Evolutionary conservation across 1,140 invertebrate species (phyloP).

Genomic region (Yoshiicerus persimilis): DNA sequence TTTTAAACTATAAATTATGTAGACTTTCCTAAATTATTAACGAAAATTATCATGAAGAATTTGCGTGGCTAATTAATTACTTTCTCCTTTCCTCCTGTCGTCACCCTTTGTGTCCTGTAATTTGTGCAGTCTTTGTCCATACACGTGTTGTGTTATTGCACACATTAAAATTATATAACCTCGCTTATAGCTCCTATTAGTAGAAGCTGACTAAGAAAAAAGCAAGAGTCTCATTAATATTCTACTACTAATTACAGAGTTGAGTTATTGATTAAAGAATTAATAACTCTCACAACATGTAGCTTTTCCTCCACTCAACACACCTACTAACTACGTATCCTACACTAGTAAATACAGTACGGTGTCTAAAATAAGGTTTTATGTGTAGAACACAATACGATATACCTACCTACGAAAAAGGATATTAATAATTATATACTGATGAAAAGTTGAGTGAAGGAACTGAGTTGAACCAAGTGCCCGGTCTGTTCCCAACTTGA

Average conservation of each 20-base stretch:
- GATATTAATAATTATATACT: not conserved
- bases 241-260: not conserved
- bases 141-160: not conserved
- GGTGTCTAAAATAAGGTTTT: not conserved
- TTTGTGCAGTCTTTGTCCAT: not conserved
- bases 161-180: not conserved
- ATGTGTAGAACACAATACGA: not conserved
- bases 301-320: not conserved
- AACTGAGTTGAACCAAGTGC: not conserved
- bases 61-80: not conserved
- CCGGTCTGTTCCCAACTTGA: not conserved
- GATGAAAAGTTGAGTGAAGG: not conserved
- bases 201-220: not conserved
- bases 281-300: not conserved
- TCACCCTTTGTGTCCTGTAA: not conserved
- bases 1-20: not conserved
- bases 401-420: no score
- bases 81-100: not conserved
- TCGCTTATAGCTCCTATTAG: no score
- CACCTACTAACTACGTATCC: not conserved
- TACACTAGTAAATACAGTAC: not conserved
- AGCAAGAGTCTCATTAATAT: not conserved
- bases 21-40: not conserved
- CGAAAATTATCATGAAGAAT: not conserved
- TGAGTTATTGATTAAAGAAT: conserved; percentile 1